Base-by-base conservation (phyloP, 1,140 invertebrate genomes). In the Ptiloglossa arizonensis region DNA sequence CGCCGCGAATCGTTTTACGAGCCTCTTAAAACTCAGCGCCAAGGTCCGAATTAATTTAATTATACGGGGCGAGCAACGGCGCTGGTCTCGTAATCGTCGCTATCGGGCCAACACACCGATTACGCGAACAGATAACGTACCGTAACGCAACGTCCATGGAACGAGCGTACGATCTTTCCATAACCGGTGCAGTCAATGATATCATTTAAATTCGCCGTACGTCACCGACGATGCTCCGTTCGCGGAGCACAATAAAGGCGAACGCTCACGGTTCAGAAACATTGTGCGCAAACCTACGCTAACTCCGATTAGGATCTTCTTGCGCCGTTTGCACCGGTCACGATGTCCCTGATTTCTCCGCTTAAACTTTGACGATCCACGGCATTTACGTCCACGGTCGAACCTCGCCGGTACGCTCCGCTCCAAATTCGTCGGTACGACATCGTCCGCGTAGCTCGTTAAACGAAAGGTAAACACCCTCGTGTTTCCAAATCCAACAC, bases 1-100 rank as follows among this genome's bases (percentile, higher is more conserved):
- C 22, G 5, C 27, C 13, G 0, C 44, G 27, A n/a, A 27, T 29
- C 29, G 5, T 17, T 75, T 67, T 57, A 75, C 6, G 13, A 6
- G 62, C 11, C 41, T 27, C 22, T 24, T 41, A n/a, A 56, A 15
- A 2, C 27, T 2, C 29, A 13, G 15, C 27, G 27, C 0, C 3
- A n/a, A 74, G 27, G 52, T 35, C 13, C 35, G 69, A 71, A 75
- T 57, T 68, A 57, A 68, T 75, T 75, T 46, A 75, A 75, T 75
- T 46, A 57, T n/a, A 15, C 38, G n/a, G 9, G 44, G 38, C 22
- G 13, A n/a, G n/a, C n/a, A n/a, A n/a, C 17, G 24, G 13, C 19
- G 41, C 24, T 11, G 35, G 54, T 32, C 24, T 44, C 63, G 5
- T 27, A 57, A 41, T 35, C 38, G 9, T 17, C 11, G 1, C 59